A percentile compares a stretch with the other conserved stretches of the same genome.
Conservation (phyloP, 1,140 invertebrate species). For the Caenorhabditis brenneri region DNA sequence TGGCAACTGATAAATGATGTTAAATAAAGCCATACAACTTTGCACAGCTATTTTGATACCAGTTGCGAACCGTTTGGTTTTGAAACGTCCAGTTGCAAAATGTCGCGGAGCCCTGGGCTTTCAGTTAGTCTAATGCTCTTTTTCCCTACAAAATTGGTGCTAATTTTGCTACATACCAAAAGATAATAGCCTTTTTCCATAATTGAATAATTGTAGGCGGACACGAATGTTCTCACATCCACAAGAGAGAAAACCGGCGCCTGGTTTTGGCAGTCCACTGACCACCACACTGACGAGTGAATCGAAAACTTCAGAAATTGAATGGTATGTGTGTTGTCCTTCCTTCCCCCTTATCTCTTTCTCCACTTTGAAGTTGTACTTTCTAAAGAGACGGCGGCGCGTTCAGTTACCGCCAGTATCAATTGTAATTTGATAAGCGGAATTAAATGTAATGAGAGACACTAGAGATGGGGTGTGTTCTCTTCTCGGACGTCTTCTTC, state of each 20-base stretch:
- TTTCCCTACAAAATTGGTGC: too few relatives aligned
- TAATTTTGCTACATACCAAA: background rate
- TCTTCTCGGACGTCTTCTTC: background rate
- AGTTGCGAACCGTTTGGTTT: too few relatives aligned
- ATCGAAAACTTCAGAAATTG: background rate
- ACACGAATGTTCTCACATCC: constrained; percentile 1
- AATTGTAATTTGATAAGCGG: constrained; percentile 35
- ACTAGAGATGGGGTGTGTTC: background rate
- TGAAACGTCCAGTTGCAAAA: too few relatives aligned
- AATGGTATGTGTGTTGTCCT: background rate
- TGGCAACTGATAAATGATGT: too few relatives aligned
- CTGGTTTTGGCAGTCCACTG: background rate
- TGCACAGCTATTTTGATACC: too few relatives aligned
- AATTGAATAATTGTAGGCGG: background rate
- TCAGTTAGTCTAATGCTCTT: too few relatives aligned
- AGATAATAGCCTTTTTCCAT: too few relatives aligned
- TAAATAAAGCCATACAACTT: too few relatives aligned
- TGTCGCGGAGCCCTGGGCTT: too few relatives aligned
- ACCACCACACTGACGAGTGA: background rate
- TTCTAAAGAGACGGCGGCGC: background rate
- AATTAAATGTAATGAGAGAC: background rate
- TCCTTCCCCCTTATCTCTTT: background rate
- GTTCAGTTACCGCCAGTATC: constrained; percentile 28
- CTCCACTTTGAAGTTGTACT: too few relatives aligned
- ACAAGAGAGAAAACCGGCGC: background rate